phyloP scores from a whole-genome alignment of 1,140 invertebrate species.

The Drosophila ogumai region DNA sequence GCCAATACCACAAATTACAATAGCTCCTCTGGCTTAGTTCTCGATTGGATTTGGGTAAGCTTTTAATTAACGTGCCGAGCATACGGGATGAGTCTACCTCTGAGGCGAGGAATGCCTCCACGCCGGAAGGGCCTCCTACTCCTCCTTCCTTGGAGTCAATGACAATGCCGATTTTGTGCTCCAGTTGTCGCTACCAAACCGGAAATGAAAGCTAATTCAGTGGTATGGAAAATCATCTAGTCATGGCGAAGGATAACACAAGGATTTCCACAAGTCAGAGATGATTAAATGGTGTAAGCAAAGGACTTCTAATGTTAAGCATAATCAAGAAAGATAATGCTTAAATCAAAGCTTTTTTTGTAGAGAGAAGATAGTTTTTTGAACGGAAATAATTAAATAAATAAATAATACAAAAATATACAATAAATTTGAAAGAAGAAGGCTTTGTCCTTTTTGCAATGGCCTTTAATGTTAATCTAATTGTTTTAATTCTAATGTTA shows the following conservation, averaged over 20 bases:
- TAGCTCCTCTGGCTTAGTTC: constrained; percentile 7
- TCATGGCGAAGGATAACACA: constrained; percentile 24
- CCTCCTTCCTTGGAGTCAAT: constrained; percentile 8
- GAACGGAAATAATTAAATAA: too few species aligned
- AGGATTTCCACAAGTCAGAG: constrained; percentile 10
- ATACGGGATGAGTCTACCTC: not conserved
- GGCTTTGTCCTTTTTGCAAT: too few species aligned
- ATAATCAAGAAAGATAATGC: not conserved
- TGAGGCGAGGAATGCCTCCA: constrained; percentile 10
- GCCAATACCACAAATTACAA: constrained; percentile 33
- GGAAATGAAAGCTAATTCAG: constrained; percentile 26
- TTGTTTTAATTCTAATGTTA: too few species aligned
- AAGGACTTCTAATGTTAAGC: not conserved
- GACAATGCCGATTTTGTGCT: constrained; percentile 36
- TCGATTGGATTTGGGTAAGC: constrained; percentile 34
- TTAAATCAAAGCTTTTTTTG: not conserved
- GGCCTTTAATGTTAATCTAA: too few species aligned
- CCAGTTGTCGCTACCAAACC: constrained; percentile 27
- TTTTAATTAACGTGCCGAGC: constrained; percentile 34
- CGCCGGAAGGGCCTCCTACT: not conserved
- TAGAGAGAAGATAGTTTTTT: not conserved
- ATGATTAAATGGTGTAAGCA: constrained; percentile 2
- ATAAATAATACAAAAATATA: too few species aligned
- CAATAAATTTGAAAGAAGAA: too few species aligned
- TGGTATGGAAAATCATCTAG: constrained; percentile 50